Conservation (phyloP, 2,888 invertebrate species). For the Caprella mutica region DNA sequence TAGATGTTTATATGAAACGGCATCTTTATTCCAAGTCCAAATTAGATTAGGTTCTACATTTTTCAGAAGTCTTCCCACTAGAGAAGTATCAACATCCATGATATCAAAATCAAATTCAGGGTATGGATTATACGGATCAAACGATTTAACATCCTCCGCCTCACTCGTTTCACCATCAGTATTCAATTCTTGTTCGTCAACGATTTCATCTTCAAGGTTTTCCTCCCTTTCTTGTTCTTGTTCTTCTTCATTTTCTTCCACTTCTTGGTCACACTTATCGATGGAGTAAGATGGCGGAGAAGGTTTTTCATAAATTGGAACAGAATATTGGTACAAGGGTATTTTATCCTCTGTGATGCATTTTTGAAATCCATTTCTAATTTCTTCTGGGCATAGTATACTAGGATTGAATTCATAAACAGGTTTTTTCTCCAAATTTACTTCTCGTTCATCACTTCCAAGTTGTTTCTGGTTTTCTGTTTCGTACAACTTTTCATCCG, state of each 20-base stretch:
- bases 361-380: conserved; percentile 20
- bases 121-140: conserved; percentile 16
- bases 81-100: conserved; percentile 21
- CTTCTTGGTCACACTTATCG: not conserved
- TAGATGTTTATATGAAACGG: conserved; percentile 38
- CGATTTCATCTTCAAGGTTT: not conserved
- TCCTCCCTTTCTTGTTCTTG: not conserved
- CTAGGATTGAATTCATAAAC: conserved; percentile 23
- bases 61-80: conserved; percentile 57
- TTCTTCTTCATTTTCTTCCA: not conserved
- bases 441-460: too few species aligned
- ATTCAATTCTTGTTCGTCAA: not conserved
- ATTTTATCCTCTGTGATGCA: conserved; percentile 23
- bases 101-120: conserved; percentile 22
- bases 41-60: conserved; percentile 72
- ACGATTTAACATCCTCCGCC: not conserved
- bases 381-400: conserved; percentile 26
- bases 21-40: conserved; percentile 75
- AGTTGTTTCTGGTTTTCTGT: too few species aligned
- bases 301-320: conserved; percentile 5
- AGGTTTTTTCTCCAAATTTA: too few species aligned
- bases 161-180: not conserved
- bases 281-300: too few species aligned
- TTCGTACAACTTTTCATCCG: too few species aligned
- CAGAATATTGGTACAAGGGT: conserved; percentile 19